Percentiles rank a stretch among this genome's conserved stretches.
phyloP scores from a whole-genome alignment of 23 tunicate species.

The Phallusia fumigata region DNA sequence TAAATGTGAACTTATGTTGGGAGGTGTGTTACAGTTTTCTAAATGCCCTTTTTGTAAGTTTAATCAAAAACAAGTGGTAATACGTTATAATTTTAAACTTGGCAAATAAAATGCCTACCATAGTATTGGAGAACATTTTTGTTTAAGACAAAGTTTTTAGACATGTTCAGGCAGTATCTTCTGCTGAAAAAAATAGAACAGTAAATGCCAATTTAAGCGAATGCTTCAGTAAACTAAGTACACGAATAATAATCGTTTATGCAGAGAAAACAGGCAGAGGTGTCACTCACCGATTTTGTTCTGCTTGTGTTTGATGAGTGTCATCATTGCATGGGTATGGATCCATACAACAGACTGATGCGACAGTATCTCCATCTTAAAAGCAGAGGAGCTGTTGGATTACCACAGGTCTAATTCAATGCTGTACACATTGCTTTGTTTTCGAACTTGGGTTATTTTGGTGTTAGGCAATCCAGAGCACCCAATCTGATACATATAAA shows the following conservation, averaged over 20 bases:
- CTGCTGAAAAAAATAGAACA: no score
- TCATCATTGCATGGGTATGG: constrained; percentile 43
- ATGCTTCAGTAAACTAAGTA: background rate
- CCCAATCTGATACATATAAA: no score
- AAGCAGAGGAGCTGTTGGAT: background rate
- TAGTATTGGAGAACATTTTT: no score
- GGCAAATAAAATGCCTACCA: no score
- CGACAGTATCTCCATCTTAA: constrained; percentile 11
- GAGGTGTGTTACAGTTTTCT: no score
- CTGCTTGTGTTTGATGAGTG: constrained; percentile 64
- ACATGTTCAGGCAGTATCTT: no score
- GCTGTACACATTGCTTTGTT: background rate
- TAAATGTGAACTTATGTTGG: background rate
- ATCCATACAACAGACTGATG: constrained; percentile 52
- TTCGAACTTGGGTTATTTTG: background rate
- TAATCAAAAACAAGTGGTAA: no score
- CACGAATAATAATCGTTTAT: background rate
- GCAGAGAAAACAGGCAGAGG: background rate
- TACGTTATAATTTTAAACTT: no score
- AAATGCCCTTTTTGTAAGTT: no score
- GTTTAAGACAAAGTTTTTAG: no score
- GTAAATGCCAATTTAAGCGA: no score
- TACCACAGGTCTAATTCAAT: background rate
- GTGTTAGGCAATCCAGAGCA: no score
- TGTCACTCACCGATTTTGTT: constrained; percentile 7